Evolutionary conservation across 2,797 vertebrate genomes (phyloP).

Genomic region (Cygnus olor): DNA sequence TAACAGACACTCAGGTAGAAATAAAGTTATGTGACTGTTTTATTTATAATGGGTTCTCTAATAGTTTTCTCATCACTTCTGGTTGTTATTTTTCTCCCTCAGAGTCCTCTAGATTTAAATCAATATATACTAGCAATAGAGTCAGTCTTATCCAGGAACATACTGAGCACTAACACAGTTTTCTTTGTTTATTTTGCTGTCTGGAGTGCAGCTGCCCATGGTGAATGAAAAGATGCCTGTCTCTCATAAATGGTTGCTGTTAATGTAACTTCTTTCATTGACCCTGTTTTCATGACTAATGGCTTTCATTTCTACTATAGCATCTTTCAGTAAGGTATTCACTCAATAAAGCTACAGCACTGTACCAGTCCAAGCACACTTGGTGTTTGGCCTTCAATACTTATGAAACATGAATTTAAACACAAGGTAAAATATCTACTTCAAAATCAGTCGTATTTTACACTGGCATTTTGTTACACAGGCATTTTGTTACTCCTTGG

Average conservation of each 20-base stretch:
- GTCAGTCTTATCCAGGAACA: neutral
- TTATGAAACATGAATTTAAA: slow-evolving; percentile 12
- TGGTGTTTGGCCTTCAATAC: neutral
- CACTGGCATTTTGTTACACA: neutral
- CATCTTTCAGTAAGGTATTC: neutral
- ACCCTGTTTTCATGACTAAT: slow-evolving; percentile 2
- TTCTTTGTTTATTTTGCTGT: slow-evolving; percentile 50
- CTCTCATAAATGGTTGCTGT: neutral
- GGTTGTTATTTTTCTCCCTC: neutral
- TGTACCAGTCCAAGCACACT: neutral
- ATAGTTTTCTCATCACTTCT: neutral
- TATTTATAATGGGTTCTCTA: neutral
- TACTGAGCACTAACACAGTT: neutral
- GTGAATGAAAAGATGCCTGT: slow-evolving; percentile 54
- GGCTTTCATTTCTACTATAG: neutral
- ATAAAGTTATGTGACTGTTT: neutral
- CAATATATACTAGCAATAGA: slow-evolving; percentile 17
- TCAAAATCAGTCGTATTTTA: neutral
- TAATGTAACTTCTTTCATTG: slow-evolving; percentile 23
- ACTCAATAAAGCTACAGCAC: neutral
- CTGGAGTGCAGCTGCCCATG: slow-evolving; percentile 31
- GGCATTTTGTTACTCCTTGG: neutral
- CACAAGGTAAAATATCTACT: neutral
- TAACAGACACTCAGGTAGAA: slow-evolving; percentile 2
- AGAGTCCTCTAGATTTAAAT: neutral